A percentile compares a stretch with the other conserved stretches of the same genome.
phyloP scores from a whole-genome alignment of 2,797 vertebrate genomes.

The Gadopsis marmoratus region DNA sequence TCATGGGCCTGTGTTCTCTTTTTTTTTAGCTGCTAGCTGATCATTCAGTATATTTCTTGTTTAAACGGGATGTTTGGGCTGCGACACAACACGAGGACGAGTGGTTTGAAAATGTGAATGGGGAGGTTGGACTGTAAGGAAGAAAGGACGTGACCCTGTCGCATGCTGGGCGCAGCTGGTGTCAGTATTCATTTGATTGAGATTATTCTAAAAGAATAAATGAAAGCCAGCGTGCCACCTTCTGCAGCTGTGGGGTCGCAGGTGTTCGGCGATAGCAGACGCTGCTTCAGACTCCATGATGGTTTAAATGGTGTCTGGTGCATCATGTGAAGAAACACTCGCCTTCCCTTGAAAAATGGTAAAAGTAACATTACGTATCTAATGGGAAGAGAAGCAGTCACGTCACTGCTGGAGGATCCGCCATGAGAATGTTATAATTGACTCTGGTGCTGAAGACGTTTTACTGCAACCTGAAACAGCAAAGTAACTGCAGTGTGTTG shows the following conservation, averaged over 20 bases:
- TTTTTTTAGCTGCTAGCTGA: background rate
- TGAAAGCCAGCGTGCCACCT: background rate
- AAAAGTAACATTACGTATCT: background rate
- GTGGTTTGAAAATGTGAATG: background rate
- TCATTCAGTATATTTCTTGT: background rate
- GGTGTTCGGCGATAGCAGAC: background rate
- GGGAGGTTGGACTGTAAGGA: background rate
- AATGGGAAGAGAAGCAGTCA: background rate
- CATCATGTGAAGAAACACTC: background rate
- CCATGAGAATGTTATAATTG: slow-evolving; percentile 29
- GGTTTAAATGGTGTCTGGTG: no score
- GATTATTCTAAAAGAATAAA: background rate
- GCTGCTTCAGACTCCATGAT: background rate
- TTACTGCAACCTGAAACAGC: slow-evolving; percentile 22
- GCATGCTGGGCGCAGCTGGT: no score
- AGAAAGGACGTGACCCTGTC: background rate
- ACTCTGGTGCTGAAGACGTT: slow-evolving; percentile 1
- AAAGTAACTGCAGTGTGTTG: slow-evolving; percentile 23
- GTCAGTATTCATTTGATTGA: no score
- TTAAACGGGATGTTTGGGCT: background rate
- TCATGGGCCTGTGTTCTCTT: background rate
- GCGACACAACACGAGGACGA: background rate
- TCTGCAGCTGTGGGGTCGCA: background rate
- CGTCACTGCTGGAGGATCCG: no score
- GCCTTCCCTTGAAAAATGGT: no score